Evolutionary conservation across 2,113 vertebrate species (phyloP).

Genomic region (Triplophysa rosa): DNA sequence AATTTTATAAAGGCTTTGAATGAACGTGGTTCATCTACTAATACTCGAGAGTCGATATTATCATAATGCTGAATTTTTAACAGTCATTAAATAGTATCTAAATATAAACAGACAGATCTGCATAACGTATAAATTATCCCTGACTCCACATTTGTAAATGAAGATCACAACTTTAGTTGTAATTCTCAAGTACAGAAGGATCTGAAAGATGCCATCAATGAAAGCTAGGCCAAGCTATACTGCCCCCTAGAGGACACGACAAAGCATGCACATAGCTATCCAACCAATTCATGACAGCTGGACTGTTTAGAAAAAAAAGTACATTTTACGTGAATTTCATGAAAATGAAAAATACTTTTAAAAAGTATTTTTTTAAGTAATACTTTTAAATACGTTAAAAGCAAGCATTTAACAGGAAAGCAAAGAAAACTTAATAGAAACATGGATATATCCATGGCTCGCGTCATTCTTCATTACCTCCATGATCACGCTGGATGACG

Average conservation of each 20-base stretch:
- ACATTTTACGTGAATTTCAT: no score
- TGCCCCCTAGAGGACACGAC: conserved; percentile 35
- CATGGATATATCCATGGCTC: no score
- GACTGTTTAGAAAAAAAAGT: neutral
- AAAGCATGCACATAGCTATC: neutral
- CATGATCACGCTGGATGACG: conserved; percentile 52
- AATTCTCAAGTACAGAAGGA: neutral
- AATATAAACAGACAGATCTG: neutral
- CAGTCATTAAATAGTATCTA: no score
- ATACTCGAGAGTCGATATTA: no score
- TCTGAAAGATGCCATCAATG: neutral
- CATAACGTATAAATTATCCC: neutral
- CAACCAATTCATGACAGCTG: neutral
- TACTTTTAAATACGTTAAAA: no score
- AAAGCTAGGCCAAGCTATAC: neutral
- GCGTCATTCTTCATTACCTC: conserved; percentile 63
- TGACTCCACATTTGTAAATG: conserved; percentile 11
- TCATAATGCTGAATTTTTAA: no score
- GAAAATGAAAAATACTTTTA: neutral
- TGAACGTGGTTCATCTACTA: no score
- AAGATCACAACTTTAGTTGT: conserved; percentile 4
- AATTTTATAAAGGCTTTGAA: no score
- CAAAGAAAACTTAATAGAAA: no score
- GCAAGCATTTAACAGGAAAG: no score
- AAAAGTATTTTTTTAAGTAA: no score